Evolutionary conservation across 2,888 invertebrate genomes (phyloP), one percentile per base, ranked within the genome.

Genomic region (Neria commutata): DNA sequence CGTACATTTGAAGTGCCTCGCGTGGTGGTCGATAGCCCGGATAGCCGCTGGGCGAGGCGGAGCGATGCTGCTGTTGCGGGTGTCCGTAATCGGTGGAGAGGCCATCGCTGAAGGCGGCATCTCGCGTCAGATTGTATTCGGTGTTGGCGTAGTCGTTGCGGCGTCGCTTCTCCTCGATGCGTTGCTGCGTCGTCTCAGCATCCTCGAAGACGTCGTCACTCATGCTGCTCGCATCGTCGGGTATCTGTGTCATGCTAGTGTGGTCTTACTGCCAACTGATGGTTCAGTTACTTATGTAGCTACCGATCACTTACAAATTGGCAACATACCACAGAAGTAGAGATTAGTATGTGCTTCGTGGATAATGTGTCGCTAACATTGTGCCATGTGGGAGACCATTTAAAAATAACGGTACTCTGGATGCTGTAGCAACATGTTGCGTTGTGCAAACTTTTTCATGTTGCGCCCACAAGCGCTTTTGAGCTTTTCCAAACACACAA

Each of bases 131-230:
- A 50, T 62, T 64, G 45, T 60, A 60, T 23, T 69, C 67, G 21
- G 61, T 54, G 21, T 67, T 64, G 23, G 65, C 62, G 24, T 67
- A 64, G 58, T 67, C 67, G 54, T 65, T 72, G 16, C 71, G 73
- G n/a, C 66, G 74, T 26, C 70, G 75, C 60, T 74, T 63, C 51
- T 77, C 77, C 53, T 79, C 75, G 25, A 77, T 69, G 59, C 81
- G 76, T 23, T 73, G 72, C 47, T 77, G 75, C 21, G 81, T 81
- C 37, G 82, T 80, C 63, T 85, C 85, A 25, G 84, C 82, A 42
- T 88, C 86, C 75, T 91, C 91, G 73, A 92, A 92, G 52, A 92
- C 92, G 80, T 92, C 92, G 80, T 92, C 92, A 74, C 90, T 91
- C 87, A 92, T 90, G 42, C 68, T 72, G 68, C 80, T 80, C 72